phyloP scores from a whole-genome alignment of 2,888 invertebrate species.

The Leptopilina syphax region DNA sequence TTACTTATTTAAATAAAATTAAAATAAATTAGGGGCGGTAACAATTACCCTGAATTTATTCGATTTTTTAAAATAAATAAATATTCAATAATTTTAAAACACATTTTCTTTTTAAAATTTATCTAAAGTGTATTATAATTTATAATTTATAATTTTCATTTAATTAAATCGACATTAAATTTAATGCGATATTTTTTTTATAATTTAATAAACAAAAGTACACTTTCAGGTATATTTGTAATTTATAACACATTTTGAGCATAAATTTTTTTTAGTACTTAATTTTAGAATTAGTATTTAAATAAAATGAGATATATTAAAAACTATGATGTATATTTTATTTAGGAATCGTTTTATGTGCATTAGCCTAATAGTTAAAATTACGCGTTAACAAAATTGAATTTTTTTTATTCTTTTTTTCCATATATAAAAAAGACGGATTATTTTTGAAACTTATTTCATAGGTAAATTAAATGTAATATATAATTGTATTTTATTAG shows the following conservation, averaged over 20 bases:
- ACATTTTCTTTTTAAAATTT: no score
- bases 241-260: constrained; percentile 18
- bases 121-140: no score
- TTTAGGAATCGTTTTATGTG: constrained; percentile 27
- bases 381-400: constrained; percentile 15
- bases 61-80: no score
- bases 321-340: background rate
- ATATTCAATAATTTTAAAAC: no score
- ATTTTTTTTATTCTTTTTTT: background rate
- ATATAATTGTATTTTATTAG: no score
- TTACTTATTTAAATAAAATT: no score
- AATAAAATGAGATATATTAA: background rate
- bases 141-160: no score
- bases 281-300: no score
- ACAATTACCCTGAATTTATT: no score
- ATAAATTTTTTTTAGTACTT: constrained; percentile 17
- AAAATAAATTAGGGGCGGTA: no score
- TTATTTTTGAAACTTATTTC: background rate
- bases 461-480: background rate
- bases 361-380: background rate
- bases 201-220: background rate
- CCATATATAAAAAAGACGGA: constrained; percentile 14
- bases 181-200: background rate
- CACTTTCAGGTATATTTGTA: background rate
- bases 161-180: no score